These are phyloP conservation scores for Intellagama lesueurii DNA, from an alignment of 2,797 vertebrate species.

Conservation along the genomic window DNA sequence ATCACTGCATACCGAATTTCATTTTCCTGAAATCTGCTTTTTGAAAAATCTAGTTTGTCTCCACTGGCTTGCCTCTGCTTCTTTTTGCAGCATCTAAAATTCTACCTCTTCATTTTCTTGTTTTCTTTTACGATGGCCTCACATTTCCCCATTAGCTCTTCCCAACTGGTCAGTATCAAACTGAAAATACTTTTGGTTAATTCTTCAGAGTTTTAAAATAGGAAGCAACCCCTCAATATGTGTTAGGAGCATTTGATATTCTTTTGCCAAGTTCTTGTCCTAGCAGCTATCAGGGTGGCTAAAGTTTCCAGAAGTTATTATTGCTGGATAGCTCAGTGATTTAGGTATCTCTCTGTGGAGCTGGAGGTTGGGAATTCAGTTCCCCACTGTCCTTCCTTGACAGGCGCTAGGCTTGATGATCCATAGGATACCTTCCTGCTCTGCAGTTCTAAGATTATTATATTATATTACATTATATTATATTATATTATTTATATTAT, in stretches of 20 bases:
- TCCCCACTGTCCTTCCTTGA: too few relatives aligned
- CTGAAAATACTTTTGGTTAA: not conserved
- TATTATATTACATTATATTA: too few relatives aligned
- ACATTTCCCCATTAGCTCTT: not conserved
- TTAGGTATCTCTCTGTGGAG: too few relatives aligned
- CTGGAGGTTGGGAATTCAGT: too few relatives aligned
- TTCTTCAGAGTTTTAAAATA: not conserved
- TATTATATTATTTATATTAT: too few relatives aligned
- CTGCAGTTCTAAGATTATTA: too few relatives aligned
- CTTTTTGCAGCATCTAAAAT: not conserved
- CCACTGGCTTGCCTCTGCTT: not conserved
- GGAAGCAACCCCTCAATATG: not conserved
- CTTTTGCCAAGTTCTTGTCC: not conserved
- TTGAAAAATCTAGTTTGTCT: not conserved
- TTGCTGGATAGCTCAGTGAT: not conserved
- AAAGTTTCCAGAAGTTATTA: not conserved
- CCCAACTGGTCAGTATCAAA: not conserved
- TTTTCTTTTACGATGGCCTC: not conserved
- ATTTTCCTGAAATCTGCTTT: not conserved
- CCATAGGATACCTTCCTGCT: too few relatives aligned
- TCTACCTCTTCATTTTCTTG: not conserved
- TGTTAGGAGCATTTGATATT: not conserved
- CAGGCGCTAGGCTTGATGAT: too few relatives aligned
- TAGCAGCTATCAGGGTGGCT: not conserved
- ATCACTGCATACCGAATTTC: conserved; percentile 5